These are phyloP conservation scores for Brachyhypopomus gauderio DNA, from an alignment of 2,113 vertebrate genomes.

Conservation along the genomic window DNA sequence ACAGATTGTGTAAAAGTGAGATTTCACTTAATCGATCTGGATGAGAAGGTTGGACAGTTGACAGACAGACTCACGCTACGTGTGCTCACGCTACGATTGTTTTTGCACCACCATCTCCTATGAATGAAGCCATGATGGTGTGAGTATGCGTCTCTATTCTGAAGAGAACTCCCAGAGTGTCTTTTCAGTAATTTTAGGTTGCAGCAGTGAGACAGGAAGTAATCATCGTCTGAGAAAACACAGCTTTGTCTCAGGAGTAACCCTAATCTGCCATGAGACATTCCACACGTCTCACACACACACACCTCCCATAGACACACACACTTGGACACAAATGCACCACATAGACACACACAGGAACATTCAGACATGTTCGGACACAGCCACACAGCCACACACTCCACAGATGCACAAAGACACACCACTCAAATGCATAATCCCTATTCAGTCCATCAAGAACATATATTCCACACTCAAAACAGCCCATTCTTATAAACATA, in stretches of 20 bases:
- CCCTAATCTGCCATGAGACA: constrained; percentile 74
- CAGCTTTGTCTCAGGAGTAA: constrained; percentile 68
- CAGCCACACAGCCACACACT: neutral
- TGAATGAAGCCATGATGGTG: constrained; percentile 3
- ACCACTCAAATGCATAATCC: too few species aligned
- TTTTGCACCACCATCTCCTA: too few species aligned
- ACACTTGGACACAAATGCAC: constrained; percentile 16
- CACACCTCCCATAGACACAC: constrained; percentile 4
- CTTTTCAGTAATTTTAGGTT: constrained; percentile 19
- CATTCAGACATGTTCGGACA: constrained; percentile 11
- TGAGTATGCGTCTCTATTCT: neutral
- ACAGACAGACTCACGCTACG: too few species aligned
- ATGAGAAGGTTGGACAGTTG: too few species aligned
- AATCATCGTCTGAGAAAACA: constrained; percentile 79
- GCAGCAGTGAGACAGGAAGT: constrained; percentile 76
- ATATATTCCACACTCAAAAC: too few species aligned
- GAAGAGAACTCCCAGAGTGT: neutral
- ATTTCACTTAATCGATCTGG: too few species aligned
- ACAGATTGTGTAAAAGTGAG: too few species aligned
- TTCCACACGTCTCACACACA: constrained; percentile 68
- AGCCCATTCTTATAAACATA: too few species aligned
- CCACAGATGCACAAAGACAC: too few species aligned
- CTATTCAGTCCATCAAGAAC: too few species aligned
- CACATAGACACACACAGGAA: too few species aligned
- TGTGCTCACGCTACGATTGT: too few species aligned